Conservation (phyloP, 1,140 invertebrate species). For the Riptortus pedestris region DNA sequence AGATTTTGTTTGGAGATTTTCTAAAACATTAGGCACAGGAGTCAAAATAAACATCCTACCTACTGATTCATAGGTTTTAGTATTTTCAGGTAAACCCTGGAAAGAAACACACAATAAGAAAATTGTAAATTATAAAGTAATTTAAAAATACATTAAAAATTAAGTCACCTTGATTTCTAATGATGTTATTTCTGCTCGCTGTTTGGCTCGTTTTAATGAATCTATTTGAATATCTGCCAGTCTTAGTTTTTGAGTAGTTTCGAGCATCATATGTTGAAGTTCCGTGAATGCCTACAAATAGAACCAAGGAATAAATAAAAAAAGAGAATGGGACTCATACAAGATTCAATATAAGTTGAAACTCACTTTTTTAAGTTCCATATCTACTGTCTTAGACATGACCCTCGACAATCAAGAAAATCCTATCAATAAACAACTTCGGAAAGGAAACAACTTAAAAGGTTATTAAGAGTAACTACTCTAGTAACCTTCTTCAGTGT, state of each 20-base stretch:
- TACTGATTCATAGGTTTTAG: conserved; percentile 65
- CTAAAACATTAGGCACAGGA: conserved; percentile 51
- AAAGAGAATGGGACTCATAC: background rate
- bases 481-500: too few species aligned
- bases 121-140: background rate
- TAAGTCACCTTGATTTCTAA: conserved; percentile 44
- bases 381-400: conserved; percentile 24
- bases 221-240: conserved; percentile 70
- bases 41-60: conserved; percentile 76
- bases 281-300: conserved; percentile 61
- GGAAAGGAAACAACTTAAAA: too few species aligned
- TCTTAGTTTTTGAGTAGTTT: conserved; percentile 67
- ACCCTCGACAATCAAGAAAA: too few species aligned
- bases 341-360: background rate
- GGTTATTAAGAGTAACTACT: too few species aligned
- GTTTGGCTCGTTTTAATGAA: conserved; percentile 52
- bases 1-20: conserved; percentile 51
- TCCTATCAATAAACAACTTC: too few species aligned
- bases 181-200: conserved; percentile 60
- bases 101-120: conserved; percentile 29
- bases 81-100: conserved; percentile 45
- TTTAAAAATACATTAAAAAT: background rate
- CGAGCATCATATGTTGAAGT: conserved; percentile 70
- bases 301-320: background rate
- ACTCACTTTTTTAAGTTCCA: conserved; percentile 26